phyloP scores from a whole-genome alignment of 2,888 invertebrate species.

The Parthenolecanium corni region DNA sequence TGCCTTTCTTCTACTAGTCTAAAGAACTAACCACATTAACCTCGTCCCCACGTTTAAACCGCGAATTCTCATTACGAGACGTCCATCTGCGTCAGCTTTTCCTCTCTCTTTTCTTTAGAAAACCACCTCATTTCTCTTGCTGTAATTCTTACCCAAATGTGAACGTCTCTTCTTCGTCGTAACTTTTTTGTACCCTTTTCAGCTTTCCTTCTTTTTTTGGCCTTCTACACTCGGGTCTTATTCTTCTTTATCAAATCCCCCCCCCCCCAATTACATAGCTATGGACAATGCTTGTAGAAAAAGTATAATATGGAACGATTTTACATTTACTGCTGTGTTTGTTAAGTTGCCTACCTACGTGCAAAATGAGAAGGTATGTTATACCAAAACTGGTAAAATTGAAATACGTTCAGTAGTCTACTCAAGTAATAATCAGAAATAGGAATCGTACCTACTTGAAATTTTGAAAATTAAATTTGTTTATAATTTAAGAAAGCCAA shows the following conservation, averaged over 20 bases:
- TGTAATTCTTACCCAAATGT: conserved; percentile 28
- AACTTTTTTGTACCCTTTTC: conserved; percentile 8
- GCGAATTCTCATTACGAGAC: conserved; percentile 28
- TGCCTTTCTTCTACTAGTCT: neutral
- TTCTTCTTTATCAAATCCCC: neutral
- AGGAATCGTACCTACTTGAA: too few species aligned
- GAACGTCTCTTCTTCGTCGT: conserved; percentile 9
- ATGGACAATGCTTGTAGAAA: too few species aligned
- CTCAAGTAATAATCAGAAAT: too few species aligned
- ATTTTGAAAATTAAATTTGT: too few species aligned
- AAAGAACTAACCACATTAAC: conserved; percentile 25
- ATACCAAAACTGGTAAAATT: too few species aligned
- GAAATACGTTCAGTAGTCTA: too few species aligned
- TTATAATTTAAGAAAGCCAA: too few species aligned
- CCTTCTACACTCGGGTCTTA: neutral
- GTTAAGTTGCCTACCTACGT: too few species aligned
- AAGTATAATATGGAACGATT: too few species aligned
- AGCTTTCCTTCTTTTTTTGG: conserved; percentile 1
- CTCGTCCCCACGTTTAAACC: conserved; percentile 26
- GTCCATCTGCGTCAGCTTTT: conserved; percentile 28
- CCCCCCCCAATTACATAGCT: neutral
- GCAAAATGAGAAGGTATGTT: too few species aligned
- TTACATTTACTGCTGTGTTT: too few species aligned
- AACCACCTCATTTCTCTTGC: conserved; percentile 20
- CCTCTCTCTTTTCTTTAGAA: neutral